Conservation (phyloP, 1,140 invertebrate species). For the Lepidostoma basale region DNA sequence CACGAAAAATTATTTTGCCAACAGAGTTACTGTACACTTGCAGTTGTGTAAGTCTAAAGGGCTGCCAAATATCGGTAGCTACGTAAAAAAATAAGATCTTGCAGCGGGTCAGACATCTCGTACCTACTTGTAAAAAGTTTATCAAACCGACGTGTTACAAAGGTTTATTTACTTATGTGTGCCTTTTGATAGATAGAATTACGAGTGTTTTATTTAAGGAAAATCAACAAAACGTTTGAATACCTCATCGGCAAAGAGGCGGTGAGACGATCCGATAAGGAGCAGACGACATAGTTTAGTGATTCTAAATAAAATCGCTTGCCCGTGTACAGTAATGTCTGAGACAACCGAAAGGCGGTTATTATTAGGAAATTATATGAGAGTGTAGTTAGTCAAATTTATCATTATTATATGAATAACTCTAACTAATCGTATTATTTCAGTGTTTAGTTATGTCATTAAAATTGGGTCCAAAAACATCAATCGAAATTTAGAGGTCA, state of each 20-base stretch:
- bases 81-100: too few species aligned
- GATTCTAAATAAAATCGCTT: not conserved
- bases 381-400: slow-evolving; percentile 38
- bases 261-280: not conserved
- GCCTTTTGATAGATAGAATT: slow-evolving; percentile 16
- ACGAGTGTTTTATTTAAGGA: not conserved
- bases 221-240: not conserved
- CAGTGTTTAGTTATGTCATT: slow-evolving; percentile 18
- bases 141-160: not conserved
- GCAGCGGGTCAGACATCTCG: too few species aligned
- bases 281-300: not conserved
- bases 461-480: slow-evolving; percentile 44
- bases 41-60: too few species aligned
- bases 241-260: too few species aligned
- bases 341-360: not conserved
- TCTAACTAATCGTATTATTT: not conserved
- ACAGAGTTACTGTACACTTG: too few species aligned
- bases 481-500: slow-evolving; percentile 25
- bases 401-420: slow-evolving; percentile 20
- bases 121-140: not conserved
- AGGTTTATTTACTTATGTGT: slow-evolving; percentile 15
- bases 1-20: too few species aligned
- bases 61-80: too few species aligned
- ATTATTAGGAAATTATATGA: slow-evolving; percentile 9
- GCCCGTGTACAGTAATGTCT: slow-evolving; percentile 2